Evolutionary conservation across 2,797 vertebrate genomes (phyloP).

Genomic region (Iguana delicatissima): DNA sequence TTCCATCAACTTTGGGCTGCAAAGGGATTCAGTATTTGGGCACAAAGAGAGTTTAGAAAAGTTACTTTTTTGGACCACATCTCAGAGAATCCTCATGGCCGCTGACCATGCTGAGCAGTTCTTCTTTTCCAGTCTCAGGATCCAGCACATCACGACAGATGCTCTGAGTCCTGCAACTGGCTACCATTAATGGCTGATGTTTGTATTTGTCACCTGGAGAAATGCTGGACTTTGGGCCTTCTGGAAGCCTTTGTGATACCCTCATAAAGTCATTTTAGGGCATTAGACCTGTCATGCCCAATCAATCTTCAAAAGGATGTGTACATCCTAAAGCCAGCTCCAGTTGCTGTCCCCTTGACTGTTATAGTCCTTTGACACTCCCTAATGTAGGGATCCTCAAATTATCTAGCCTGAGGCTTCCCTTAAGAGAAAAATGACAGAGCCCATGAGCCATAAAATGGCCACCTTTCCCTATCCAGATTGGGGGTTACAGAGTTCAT

Average conservation of each 20-base stretch:
- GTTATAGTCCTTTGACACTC: not conserved
- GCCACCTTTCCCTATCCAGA: not conserved
- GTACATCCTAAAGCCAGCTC: not conserved
- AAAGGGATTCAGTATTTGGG: not conserved
- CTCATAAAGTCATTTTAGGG: not conserved
- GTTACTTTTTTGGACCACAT: not conserved
- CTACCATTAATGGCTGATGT: not conserved
- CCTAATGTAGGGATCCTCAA: too few species aligned
- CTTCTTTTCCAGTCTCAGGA: not conserved
- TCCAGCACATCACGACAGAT: not conserved
- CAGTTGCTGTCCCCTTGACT: not conserved
- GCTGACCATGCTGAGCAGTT: not conserved
- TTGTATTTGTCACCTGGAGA: not conserved
- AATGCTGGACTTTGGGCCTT: not conserved
- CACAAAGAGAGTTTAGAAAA: too few species aligned
- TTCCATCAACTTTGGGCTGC: not conserved
- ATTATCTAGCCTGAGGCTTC: too few species aligned
- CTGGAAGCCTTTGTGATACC: not conserved
- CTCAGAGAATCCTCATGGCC: not conserved
- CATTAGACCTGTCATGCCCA: not conserved
- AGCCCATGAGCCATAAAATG: not conserved
- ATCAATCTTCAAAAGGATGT: not conserved
- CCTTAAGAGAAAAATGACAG: not conserved
- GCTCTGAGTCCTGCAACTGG: not conserved
- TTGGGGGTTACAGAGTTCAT: not conserved